Evolutionary conservation across 2,113 vertebrate species (phyloP).

Genomic region (Phycodurus eques): DNA sequence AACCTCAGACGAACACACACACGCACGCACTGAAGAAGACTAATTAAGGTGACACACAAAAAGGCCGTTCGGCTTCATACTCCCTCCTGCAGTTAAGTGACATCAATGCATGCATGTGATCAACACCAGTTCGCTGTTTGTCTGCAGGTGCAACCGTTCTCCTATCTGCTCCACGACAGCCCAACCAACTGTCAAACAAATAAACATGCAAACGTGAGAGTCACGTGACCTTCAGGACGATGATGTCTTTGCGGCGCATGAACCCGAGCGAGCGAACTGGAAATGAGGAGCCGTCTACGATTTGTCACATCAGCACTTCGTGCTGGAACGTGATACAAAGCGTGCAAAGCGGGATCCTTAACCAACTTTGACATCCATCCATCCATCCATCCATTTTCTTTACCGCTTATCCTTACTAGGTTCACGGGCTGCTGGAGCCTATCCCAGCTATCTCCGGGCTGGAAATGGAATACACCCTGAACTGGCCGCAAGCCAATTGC

Average conservation of each 20-base stretch:
- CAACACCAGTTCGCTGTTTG: not conserved
- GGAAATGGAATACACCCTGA: too few species aligned
- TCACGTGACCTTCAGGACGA: not conserved
- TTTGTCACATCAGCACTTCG: too few species aligned
- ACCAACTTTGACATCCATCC: too few species aligned
- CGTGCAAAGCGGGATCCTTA: too few species aligned
- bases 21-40: not conserved
- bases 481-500: too few species aligned
- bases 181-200: not conserved
- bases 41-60: slow-evolving; percentile 1
- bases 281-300: not conserved
- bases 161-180: not conserved
- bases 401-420: too few species aligned
- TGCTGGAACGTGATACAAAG: too few species aligned
- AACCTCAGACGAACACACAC: not conserved
- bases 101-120: not conserved
- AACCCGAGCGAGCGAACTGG: not conserved
- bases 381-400: too few species aligned
- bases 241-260: not conserved
- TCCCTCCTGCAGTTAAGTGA: not conserved
- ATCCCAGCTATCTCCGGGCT: too few species aligned
- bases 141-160: not conserved
- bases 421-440: too few species aligned
- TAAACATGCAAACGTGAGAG: not conserved
- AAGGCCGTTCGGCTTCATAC: not conserved